Evolutionary conservation across 2,888 invertebrate species (phyloP).

Genomic region (Plutella xylostella): DNA sequence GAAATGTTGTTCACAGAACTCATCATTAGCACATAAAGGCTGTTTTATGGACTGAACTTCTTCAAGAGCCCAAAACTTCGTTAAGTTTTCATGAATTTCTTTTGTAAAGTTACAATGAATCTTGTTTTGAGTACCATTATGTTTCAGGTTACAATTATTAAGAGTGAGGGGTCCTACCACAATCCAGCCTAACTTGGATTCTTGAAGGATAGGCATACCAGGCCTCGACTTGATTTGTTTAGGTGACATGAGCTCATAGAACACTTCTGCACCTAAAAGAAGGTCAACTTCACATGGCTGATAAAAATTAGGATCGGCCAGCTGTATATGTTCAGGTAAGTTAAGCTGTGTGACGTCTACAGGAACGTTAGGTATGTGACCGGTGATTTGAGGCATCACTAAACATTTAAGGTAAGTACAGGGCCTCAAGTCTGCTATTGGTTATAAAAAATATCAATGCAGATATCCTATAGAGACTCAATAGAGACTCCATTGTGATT

Average conservation of each 20-base stretch:
- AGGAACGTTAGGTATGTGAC: neutral
- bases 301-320: conserved; percentile 6
- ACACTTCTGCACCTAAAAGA: neutral
- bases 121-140: too few relatives aligned
- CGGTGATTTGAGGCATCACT: neutral
- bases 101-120: neutral
- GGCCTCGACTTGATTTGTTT: neutral
- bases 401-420: neutral
- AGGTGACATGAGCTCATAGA: neutral
- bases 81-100: neutral
- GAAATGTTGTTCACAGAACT: neutral
- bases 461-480: too few relatives aligned
- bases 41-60: neutral
- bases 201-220: neutral
- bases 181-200: neutral
- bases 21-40: neutral
- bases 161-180: neutral
- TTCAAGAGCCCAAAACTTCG: neutral
- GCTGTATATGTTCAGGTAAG: conserved; percentile 1
- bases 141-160: too few relatives aligned
- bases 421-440: too few relatives aligned
- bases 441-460: too few relatives aligned
- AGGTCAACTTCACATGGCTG: conserved; percentile 4
- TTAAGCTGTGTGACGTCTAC: neutral
- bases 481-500: too few relatives aligned